phyloP scores from a whole-genome alignment of 1,140 invertebrate genomes.

The Drosophila sp. region DNA sequence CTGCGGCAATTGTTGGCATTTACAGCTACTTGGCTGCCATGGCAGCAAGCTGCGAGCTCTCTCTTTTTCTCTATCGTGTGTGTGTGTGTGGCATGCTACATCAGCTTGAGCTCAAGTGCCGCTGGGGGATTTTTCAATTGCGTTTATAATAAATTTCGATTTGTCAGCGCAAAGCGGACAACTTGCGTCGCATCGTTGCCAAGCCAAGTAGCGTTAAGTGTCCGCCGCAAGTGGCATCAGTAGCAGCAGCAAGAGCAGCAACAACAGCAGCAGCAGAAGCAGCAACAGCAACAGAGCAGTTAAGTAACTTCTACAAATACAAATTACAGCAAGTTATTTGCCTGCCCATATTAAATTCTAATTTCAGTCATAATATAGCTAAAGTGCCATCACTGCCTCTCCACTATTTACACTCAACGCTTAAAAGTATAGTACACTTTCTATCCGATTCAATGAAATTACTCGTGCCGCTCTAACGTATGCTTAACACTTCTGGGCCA shows the following conservation, averaged over 20 bases:
- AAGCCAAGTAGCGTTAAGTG: constrained; percentile 55
- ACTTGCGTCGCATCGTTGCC: constrained; percentile 27
- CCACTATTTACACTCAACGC: neutral
- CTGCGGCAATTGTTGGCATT: constrained; percentile 77
- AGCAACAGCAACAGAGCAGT: neutral
- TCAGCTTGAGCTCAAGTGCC: constrained; percentile 66
- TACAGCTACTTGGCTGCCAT: constrained; percentile 77
- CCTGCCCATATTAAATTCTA: constrained; percentile 7
- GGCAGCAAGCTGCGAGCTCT: constrained; percentile 20
- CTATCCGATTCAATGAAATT: constrained; percentile 9
- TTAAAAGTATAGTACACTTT: constrained; percentile 46
- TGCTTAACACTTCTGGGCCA: constrained; percentile 6
- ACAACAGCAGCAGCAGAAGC: neutral
- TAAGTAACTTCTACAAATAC: neutral
- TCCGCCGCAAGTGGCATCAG: constrained; percentile 48
- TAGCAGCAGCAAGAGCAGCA: constrained; percentile 21
- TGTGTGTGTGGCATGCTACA: constrained; percentile 19
- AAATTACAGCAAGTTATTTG: constrained; percentile 3
- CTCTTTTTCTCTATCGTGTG: neutral
- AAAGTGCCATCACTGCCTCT: neutral
- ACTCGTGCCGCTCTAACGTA: constrained; percentile 13
- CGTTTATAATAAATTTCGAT: constrained; percentile 82
- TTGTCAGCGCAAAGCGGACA: constrained; percentile 71
- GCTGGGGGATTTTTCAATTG: constrained; percentile 80
- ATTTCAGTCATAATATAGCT: constrained; percentile 22